Percentiles rank a stretch among this genome's conserved stretches.
Conservation (phyloP, 2,113 vertebrate genomes). For the Riparia riparia region DNA sequence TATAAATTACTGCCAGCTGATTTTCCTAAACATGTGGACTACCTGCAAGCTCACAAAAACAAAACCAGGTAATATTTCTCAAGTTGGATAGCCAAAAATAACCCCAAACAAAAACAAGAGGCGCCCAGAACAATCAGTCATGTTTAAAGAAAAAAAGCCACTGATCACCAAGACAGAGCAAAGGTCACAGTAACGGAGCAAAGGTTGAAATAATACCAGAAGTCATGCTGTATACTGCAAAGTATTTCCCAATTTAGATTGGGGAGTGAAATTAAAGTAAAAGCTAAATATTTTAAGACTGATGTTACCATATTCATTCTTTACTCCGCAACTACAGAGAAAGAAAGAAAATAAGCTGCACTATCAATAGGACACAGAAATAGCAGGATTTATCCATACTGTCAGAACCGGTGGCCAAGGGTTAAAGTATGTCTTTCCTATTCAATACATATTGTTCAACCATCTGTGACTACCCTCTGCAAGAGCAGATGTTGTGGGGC, state of each 20-base stretch:
- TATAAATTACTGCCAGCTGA: not conserved
- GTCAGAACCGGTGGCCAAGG: not conserved
- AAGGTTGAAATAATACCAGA: not conserved
- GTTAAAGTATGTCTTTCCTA: not conserved
- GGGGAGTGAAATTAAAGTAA: not conserved
- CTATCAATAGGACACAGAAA: not conserved
- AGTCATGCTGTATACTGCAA: not conserved
- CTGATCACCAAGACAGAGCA: not conserved
- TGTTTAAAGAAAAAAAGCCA: not conserved
- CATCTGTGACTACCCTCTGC: not conserved
- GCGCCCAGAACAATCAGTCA: not conserved
- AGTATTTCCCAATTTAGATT: not conserved
- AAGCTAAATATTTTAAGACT: not conserved
- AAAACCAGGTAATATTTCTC: not conserved
- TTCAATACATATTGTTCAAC: not conserved
- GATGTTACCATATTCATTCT: not conserved
- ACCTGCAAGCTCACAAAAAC: not conserved
- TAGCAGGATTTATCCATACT: not conserved
- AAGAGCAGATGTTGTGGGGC: not conserved
- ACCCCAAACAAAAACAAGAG: not conserved
- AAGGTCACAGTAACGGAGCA: not conserved
- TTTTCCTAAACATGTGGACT: not conserved
- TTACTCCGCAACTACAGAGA: not conserved
- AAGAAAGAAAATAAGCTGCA: not conserved
- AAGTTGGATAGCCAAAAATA: not conserved